These are phyloP conservation scores for Physeter macrocephalus DNA, from an alignment of 2,113 vertebrate genomes.

Conservation along the genomic window DNA sequence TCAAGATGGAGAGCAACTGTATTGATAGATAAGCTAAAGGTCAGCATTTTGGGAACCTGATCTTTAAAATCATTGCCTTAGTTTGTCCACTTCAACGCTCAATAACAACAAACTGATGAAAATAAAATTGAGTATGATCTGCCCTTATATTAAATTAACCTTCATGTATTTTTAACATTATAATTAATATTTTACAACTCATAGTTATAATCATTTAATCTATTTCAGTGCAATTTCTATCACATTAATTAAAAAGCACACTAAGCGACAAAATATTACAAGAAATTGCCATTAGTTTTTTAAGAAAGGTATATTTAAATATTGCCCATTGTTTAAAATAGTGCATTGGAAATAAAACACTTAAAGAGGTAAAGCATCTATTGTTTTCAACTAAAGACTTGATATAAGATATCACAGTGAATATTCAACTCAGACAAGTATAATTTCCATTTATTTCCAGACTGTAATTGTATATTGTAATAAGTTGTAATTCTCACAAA, in stretches of 20 bases:
- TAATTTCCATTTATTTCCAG: slow-evolving; percentile 47
- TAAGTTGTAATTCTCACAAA: neutral
- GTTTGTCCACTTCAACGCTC: neutral
- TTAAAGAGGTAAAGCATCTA: neutral
- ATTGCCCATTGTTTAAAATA: neutral
- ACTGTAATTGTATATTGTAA: slow-evolving; percentile 38
- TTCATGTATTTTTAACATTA: neutral
- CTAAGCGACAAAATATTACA: neutral
- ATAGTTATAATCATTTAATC: slow-evolving; percentile 16
- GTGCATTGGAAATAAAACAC: neutral
- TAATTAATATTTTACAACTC: neutral
- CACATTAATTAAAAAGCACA: neutral
- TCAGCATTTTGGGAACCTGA: neutral
- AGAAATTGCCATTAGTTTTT: neutral
- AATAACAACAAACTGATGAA: neutral
- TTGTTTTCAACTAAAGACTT: slow-evolving; percentile 41
- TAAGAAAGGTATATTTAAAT: neutral
- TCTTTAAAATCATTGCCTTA: neutral
- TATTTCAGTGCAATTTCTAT: neutral
- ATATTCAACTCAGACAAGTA: slow-evolving; percentile 43
- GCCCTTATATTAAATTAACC: neutral
- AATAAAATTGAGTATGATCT: neutral
- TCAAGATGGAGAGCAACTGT: neutral
- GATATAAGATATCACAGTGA: neutral
- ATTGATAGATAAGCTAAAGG: neutral